Conservation (phyloP, 1,140 invertebrate genomes). For the Caenorhabditis briggsae region DNA sequence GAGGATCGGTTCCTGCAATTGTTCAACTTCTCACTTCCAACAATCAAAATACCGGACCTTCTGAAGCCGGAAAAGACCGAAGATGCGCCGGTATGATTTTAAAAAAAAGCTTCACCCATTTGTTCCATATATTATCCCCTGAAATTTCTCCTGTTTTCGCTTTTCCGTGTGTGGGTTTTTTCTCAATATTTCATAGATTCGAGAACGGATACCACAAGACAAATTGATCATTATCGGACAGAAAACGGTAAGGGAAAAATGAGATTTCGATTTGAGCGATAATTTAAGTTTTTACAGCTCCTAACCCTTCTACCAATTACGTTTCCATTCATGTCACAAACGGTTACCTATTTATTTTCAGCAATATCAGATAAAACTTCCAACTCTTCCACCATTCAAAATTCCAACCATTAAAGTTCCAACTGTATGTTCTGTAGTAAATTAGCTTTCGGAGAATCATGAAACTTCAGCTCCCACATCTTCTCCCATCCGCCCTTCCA, state of each 20-base stretch:
- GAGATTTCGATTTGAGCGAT: neutral
- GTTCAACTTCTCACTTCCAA: neutral
- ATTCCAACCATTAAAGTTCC: neutral
- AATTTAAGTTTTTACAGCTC: no score
- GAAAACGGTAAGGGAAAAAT: neutral
- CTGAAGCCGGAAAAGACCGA: neutral
- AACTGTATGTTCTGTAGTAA: no score
- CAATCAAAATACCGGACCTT: constrained; percentile 6
- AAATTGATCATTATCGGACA: constrained; percentile 34
- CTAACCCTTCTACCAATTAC: no score
- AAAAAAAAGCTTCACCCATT: neutral
- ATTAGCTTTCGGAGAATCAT: neutral
- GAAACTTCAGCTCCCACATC: neutral
- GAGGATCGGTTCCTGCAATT: neutral
- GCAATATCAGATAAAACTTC: no score
- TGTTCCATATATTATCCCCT: neutral
- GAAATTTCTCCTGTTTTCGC: neutral
- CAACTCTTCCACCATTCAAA: no score
- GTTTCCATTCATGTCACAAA: no score
- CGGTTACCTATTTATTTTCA: no score
- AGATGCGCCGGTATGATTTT: neutral
- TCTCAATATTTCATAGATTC: constrained; percentile 12
- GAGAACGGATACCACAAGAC: neutral
- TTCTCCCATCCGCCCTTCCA: constrained; percentile 5
- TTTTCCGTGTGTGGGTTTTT: constrained; percentile 30